phyloP scores from a whole-genome alignment of 2,888 invertebrate species.

The Kryphioiulus occultus region DNA sequence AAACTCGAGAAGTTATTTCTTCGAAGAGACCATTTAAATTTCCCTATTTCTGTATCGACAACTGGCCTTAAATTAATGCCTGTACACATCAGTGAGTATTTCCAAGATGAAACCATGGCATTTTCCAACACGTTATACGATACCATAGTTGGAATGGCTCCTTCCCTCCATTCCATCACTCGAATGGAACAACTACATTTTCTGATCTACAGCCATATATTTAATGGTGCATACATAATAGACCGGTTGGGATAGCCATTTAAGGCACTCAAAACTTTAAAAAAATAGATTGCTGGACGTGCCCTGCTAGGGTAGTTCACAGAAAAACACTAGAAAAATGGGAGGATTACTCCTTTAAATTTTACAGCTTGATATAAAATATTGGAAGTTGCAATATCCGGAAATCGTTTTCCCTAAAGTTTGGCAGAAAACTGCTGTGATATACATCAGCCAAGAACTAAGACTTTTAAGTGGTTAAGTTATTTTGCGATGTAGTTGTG shows the following conservation, averaged over 20 bases:
- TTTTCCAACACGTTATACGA: background rate
- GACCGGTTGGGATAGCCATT: slow-evolving; percentile 13
- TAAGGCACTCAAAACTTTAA: slow-evolving; percentile 21
- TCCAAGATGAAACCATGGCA: slow-evolving; percentile 29
- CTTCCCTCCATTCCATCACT: slow-evolving; percentile 28
- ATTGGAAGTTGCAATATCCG: slow-evolving; percentile 17
- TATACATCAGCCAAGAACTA: background rate
- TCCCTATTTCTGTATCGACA: background rate
- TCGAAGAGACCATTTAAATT: slow-evolving; percentile 38
- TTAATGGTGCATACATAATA: slow-evolving; percentile 41
- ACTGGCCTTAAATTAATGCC: slow-evolving; percentile 39
- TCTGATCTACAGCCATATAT: slow-evolving; percentile 40
- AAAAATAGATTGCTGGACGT: slow-evolving; percentile 14
- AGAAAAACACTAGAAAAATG: background rate
- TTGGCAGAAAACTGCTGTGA: background rate
- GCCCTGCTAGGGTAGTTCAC: slow-evolving; percentile 11
- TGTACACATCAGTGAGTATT: slow-evolving; percentile 37
- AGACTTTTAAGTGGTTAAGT: background rate
- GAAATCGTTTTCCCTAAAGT: background rate
- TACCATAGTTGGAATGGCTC: background rate
- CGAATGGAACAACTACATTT: slow-evolving; percentile 41
- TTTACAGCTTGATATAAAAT: slow-evolving; percentile 10
- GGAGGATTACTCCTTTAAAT: background rate
- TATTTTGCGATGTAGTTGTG: background rate
- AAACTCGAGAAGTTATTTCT: slow-evolving; percentile 10